These are phyloP conservation scores for Corvus moneduloides DNA, from an alignment of 2,113 vertebrate species.

Conservation along the genomic window DNA sequence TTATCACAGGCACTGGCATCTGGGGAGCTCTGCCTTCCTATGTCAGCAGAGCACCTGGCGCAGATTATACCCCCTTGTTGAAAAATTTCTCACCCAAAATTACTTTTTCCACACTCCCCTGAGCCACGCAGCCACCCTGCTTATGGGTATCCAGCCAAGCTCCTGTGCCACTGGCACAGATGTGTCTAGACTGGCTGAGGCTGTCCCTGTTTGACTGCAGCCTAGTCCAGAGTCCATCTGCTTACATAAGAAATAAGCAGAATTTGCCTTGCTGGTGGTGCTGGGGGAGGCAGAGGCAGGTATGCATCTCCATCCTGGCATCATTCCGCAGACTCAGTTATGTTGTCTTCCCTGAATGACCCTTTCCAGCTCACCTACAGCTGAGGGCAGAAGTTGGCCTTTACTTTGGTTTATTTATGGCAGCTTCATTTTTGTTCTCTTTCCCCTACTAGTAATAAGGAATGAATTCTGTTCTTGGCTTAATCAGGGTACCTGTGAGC, in stretches of 20 bases:
- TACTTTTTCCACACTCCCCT: background rate
- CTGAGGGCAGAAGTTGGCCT: background rate
- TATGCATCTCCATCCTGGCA: background rate
- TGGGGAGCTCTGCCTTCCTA: background rate
- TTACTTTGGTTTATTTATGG: background rate
- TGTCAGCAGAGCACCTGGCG: background rate
- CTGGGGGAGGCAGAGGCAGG: background rate
- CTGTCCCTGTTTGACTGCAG: background rate
- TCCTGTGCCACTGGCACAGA: background rate
- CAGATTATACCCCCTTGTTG: background rate
- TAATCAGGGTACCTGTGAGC: background rate
- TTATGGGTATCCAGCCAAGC: background rate
- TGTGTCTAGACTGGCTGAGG: background rate
- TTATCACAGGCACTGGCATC: background rate
- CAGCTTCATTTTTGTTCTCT: background rate
- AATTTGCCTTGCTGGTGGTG: background rate
- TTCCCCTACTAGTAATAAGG: background rate
- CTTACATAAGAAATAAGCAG: background rate
- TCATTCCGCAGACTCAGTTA: background rate
- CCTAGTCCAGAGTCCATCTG: background rate
- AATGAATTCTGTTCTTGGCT: background rate
- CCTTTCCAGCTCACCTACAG: background rate
- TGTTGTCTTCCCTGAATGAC: background rate
- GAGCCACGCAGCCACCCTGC: background rate
- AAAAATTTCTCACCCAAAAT: background rate